Base-by-base conservation (phyloP, 2,888 invertebrate species). In the Drosophila nr. fundita region DNA sequence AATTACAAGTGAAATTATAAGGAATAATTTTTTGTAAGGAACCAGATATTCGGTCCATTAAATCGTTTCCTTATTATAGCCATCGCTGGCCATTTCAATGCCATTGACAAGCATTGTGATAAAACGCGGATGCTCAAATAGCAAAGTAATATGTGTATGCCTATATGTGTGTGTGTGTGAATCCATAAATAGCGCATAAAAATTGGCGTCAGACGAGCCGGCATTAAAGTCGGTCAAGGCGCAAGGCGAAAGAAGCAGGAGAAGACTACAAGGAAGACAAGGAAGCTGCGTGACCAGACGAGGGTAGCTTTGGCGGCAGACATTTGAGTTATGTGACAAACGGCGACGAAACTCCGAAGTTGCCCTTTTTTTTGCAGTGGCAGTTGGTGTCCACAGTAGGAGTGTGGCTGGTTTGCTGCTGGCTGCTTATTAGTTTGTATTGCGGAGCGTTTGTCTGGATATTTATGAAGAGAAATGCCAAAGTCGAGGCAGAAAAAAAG, bases 161-260 rank as follows among this genome's bases (percentile, higher is more conserved):
- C 18, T 40, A 10, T 29, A 21, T 36, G 27, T n/a, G 29, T 36
- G 27, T 30, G 4, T 63, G 32, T 38, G 30, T 21, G n/a, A 27
- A 34, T 55, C 40, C 57, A 74, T 70, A 77, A 68, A 72, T 68
- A 74, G 69, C 76, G 75, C 78, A 91, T 89, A 86, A 89, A 89
- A 87, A 91, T 83, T 90, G 91, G 92, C 91, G 91, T 91, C 91
- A 89, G 91, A 82, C 89, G 76, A 78, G 85, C 74, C 83, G 82
- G 87, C 87, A 82, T 88, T 88, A 88, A 87, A 87, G 82, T 88
- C 84, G 87, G 84, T 87, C 87, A 86, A 89, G 81, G 88, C 80
- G 67, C 62, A 75, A 69, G 69, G 55, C 55, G 27, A 58, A 80
- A 68, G 66, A 53, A 66, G 38, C 40, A 61, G 68, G 62, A 49